Evolutionary conservation across 2,113 vertebrate species (phyloP).

Genomic region (Vanacampus margaritifer): DNA sequence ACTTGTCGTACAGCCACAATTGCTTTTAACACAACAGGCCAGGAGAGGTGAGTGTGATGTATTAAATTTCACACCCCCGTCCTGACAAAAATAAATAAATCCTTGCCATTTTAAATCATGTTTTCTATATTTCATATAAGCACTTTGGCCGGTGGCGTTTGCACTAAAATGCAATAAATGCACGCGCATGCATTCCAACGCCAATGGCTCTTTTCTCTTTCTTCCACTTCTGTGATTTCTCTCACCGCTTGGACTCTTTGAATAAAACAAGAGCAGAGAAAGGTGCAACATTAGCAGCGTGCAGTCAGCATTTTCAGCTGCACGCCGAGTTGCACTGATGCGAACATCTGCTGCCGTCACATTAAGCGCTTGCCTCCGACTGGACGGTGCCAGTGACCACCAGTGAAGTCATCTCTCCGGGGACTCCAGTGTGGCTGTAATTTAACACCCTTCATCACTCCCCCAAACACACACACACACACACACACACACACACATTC

Average conservation of each 20-base stretch:
- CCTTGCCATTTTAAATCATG: not conserved
- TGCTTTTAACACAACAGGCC: too few species aligned
- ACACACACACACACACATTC: conserved; percentile 3
- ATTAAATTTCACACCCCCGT: not conserved
- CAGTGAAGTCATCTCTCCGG: conserved; percentile 39
- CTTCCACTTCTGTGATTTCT: conserved; percentile 1
- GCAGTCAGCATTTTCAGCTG: conserved; percentile 36
- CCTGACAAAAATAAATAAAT: not conserved
- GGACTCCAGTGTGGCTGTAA: conserved; percentile 34
- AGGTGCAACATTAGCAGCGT: conserved; percentile 24
- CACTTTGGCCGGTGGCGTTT: not conserved
- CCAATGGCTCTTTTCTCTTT: too few species aligned
- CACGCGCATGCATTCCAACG: not conserved
- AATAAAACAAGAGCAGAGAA: conserved; percentile 12
- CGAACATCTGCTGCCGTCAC: conserved; percentile 61
- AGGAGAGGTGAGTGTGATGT: too few species aligned
- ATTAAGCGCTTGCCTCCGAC: conserved; percentile 46
- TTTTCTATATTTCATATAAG: not conserved
- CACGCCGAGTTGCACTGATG: conserved; percentile 35
- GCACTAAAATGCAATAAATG: not conserved
- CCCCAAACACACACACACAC: conserved; percentile 28
- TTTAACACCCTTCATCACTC: conserved; percentile 42
- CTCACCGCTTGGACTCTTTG: not conserved
- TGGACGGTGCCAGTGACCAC: conserved; percentile 44
- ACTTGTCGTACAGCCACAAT: too few species aligned